These are phyloP conservation scores for Chelonus formosanus DNA, from an alignment of 2,888 invertebrate genomes.

Conservation along the genomic window DNA sequence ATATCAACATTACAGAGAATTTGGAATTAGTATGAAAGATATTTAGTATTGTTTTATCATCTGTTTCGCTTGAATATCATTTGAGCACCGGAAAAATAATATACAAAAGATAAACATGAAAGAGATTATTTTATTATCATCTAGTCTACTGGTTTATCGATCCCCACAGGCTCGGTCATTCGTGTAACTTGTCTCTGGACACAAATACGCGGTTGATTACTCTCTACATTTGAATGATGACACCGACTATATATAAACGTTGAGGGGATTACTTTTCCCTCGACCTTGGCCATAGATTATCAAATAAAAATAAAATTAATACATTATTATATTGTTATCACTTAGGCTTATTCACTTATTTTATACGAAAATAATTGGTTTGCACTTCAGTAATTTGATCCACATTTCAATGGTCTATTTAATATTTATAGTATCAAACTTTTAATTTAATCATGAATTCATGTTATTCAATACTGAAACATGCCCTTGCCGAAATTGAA, in stretches of 20 bases:
- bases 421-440: no score
- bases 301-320: conserved; percentile 13
- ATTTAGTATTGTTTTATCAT: no score
- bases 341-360: no score
- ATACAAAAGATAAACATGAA: background rate
- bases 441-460: no score
- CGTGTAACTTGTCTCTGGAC: conserved; percentile 1
- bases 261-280: conserved; percentile 15
- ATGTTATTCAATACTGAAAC: no score
- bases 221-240: conserved; percentile 22
- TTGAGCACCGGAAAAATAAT: conserved; percentile 4
- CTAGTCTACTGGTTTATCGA: conserved; percentile 18
- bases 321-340: no score
- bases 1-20: no score
- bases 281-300: conserved; percentile 32
- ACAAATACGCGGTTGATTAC: conserved; percentile 20
- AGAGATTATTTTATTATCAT: conserved; percentile 23
- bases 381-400: background rate
- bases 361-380: background rate
- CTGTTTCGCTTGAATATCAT: no score
- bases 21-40: no score
- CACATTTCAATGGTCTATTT: no score
- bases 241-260: conserved; percentile 25
- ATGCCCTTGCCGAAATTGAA: no score
- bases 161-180: conserved; percentile 1